Base-by-base conservation (phyloP, 2,888 invertebrate species). In the Drosophila macrospina region DNA sequence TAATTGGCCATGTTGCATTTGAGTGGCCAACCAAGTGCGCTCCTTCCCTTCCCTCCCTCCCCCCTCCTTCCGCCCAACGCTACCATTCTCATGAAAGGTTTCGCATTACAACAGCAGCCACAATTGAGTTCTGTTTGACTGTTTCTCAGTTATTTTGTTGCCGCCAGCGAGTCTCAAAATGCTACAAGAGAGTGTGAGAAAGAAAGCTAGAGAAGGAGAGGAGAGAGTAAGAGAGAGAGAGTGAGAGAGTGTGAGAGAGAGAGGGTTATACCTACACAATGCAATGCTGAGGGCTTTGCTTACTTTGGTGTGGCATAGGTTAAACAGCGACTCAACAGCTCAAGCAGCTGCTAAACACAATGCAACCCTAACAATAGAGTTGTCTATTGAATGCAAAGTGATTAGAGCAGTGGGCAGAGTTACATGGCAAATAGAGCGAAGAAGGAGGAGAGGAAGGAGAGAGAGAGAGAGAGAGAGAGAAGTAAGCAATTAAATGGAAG, bases 1-100 rank as follows among this genome's bases (percentile, higher is more conserved):
- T 85, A 85, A 85, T 85, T 85, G 86, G 86, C 82, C 85, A 80
- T 86, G 85, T 86, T 86, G 82, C 80, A 82, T 74, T 84, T 70
- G 80, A 84, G 86, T 82, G 86, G 78, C 78, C 71, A 73, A 16
- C 54, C 66, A 73, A 76, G 74, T 78, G 69, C n/a, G n/a, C n/a
- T n/a, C n/a, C n/a, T n/a, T n/a, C n/a, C n/a, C n/a, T n/a, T n/a
- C n/a, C 47, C 47, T 47, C 16, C 11, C 16, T 0, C 5, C 30
- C 47, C 37, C 34, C 7, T 15, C 15, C 34, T 7, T n/a, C n/a
- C n/a, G n/a, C n/a, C n/a, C n/a, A n/a, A n/a, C n/a, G n/a, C n/a
- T n/a, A n/a, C n/a, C n/a, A n/a, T n/a, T n/a, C n/a, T n/a, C n/a
- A n/a, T n/a, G n/a, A 71, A 69, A 55, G 74, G 80, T 84, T 69